Conservation (phyloP, 2,113 vertebrate genomes). For the Vulpes lagopus region DNA sequence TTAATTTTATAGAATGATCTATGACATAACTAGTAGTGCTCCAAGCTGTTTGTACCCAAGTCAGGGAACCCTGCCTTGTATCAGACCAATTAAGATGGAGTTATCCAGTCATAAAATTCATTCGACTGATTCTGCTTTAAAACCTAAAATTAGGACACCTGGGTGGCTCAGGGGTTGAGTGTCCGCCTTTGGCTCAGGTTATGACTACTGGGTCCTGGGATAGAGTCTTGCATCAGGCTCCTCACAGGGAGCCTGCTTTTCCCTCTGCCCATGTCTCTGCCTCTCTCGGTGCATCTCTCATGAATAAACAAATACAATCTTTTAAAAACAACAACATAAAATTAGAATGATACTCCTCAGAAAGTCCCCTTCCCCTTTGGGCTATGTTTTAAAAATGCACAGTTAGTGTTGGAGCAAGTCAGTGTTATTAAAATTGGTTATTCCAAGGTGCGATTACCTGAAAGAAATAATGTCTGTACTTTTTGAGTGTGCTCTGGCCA, state of each 20-base stretch:
- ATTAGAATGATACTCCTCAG: neutral
- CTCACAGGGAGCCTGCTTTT: too few species aligned
- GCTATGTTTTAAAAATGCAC: neutral
- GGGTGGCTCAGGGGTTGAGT: too few species aligned
- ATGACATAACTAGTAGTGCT: neutral
- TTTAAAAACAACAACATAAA: neutral
- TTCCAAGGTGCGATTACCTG: conserved; percentile 88
- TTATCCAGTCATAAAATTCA: neutral
- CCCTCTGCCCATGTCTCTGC: too few species aligned
- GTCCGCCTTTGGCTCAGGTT: too few species aligned
- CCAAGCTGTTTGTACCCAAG: neutral
- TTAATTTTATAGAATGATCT: neutral
- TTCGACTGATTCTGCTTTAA: neutral
- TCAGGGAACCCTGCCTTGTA: neutral
- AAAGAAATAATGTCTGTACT: conserved; percentile 93
- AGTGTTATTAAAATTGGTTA: neutral
- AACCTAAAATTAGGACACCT: neutral
- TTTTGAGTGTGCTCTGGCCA: conserved; percentile 93
- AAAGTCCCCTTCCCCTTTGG: neutral
- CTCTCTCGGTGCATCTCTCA: too few species aligned
- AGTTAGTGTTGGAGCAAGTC: neutral
- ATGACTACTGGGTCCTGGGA: too few species aligned
- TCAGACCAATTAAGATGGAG: neutral
- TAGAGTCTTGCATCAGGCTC: too few species aligned
- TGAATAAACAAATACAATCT: too few species aligned